Evolutionary conservation across 2,797 vertebrate species (phyloP).

Genomic region (Enteromius fasciolatus): DNA sequence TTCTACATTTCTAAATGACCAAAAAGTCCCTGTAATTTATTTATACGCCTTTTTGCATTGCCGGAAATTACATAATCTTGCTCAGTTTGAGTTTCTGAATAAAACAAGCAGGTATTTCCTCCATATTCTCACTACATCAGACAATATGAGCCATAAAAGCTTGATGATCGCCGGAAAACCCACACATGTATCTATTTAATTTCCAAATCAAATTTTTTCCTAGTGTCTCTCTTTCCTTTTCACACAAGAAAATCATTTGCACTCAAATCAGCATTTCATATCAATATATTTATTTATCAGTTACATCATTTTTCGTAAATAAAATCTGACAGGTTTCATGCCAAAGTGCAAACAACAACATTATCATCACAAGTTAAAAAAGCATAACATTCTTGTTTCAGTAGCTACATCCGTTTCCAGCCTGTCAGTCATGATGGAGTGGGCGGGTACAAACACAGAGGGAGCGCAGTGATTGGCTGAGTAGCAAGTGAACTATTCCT

Average conservation of each 20-base stretch:
- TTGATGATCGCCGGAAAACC: not conserved
- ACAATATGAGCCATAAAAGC: not conserved
- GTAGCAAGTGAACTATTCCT: slow-evolving; percentile 3
- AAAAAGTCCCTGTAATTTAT: not conserved
- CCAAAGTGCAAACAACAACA: slow-evolving; percentile 1
- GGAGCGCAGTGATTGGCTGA: slow-evolving; percentile 13
- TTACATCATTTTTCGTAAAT: not conserved
- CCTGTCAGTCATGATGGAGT: not conserved
- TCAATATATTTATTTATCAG: not conserved
- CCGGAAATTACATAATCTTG: not conserved
- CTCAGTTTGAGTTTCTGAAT: not conserved
- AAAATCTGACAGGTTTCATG: not conserved
- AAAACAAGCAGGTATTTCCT: not conserved
- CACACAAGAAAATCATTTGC: not conserved
- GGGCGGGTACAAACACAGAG: not conserved
- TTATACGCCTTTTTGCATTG: no score
- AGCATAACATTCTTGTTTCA: not conserved
- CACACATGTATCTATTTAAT: not conserved
- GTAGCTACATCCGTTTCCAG: not conserved
- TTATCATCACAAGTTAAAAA: not conserved
- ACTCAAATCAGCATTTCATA: not conserved
- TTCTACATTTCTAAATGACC: no score
- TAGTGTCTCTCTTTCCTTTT: not conserved
- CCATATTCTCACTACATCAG: not conserved
- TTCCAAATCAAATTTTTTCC: not conserved